phyloP scores from a whole-genome alignment of 2,113 vertebrate species.

The Ardeotis arabs region DNA sequence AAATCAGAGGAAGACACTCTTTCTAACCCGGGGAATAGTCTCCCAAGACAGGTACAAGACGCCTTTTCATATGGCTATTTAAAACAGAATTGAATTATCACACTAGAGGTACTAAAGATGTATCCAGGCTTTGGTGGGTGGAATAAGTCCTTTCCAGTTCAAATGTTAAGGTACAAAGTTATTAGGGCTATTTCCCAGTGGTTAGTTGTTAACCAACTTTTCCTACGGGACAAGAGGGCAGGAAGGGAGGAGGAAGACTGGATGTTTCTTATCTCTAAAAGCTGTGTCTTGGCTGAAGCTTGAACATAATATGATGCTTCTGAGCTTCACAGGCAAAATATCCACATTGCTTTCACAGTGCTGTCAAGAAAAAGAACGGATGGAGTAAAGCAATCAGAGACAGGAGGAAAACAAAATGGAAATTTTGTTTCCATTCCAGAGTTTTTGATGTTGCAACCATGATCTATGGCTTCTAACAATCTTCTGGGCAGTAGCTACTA shows the following conservation, averaged over 20 bases:
- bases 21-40: background rate
- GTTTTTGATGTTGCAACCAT: slow-evolving; percentile 26
- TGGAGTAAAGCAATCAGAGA: background rate
- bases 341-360: background rate
- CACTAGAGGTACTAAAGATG: background rate
- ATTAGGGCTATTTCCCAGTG: background rate
- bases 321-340: background rate
- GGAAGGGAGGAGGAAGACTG: background rate
- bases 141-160: background rate
- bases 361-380: background rate
- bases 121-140: background rate
- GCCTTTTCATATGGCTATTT: background rate
- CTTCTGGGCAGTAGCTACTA: background rate
- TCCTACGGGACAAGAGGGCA: background rate
- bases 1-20: background rate
- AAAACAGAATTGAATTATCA: background rate
- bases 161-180: background rate
- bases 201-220: background rate
- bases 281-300: background rate
- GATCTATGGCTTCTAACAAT: slow-evolving; percentile 15
- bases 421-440: slow-evolving; percentile 21
- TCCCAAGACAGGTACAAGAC: background rate
- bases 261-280: background rate
- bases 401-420: slow-evolving; percentile 11
- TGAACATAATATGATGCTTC: background rate